Evolutionary conservation across 2,113 vertebrate species (phyloP), one percentile per base, ranked within the genome.

Genomic region (Poecile atricapillus): DNA sequence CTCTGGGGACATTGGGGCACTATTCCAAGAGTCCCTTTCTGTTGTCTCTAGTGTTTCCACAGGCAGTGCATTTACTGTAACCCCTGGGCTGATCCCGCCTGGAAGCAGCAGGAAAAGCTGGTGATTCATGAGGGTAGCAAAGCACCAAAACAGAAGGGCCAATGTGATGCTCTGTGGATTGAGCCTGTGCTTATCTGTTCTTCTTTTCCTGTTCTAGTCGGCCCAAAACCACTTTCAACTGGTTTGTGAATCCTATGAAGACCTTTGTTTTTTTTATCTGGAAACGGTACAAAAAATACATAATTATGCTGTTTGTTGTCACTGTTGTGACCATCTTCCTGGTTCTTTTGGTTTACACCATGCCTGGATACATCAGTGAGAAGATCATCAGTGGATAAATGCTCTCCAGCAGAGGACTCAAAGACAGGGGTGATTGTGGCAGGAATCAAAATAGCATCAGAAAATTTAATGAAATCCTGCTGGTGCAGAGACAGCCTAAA

Each of bases 221-320:
- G 30, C 99, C 99, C 43, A 98, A 98, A 97, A 99, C 98, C 22
- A 98, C 98, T 82, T 99, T 99, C 96, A 98, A 97, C 96, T 99
- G 99, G 99, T 98, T 99, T 53, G 91, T 99, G 96, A 99, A 99
- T 89, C 99, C 99, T 0, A 89, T 99, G 98, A 99, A 99, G 97
- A 99, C 99, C 33, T 99, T 99, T 21, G 71, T 99, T 91, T 99
- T 98, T 97, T 99, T 99, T 85, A 98, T 99, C 96, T 99, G 99
- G 99, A 98, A 97, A 91, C 98, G 98, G 47, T 99, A 98, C 95
- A 99, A 99, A 98, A 98, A 96, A 95, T 98, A 98, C 90, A 98
- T 99, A 83, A 98, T 99, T 82, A 91, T 98, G 52, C 75, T 99
- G 65, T 37, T 98, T 43, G 37, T 99, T 84, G 96, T 98, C 15